Evolutionary conservation across 2,113 vertebrate genomes (phyloP).

Genomic region (Oenanthe oenanthe): DNA sequence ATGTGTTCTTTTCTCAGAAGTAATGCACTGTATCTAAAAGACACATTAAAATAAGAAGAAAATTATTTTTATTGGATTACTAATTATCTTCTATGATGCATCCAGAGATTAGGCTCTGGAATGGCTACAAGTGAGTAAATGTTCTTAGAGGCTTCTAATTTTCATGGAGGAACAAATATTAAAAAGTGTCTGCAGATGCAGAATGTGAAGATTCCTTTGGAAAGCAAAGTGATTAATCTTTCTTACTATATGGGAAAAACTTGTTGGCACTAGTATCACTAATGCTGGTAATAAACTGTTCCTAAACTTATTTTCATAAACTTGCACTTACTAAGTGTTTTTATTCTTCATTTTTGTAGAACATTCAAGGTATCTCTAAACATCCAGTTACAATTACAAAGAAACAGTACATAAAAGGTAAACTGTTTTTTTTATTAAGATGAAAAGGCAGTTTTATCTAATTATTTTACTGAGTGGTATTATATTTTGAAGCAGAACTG

Average conservation of each 20-base stretch:
- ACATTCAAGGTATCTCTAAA: conserved; percentile 82
- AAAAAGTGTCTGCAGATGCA: neutral
- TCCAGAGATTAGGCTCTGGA: neutral
- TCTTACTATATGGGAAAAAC: neutral
- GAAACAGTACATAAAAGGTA: conserved; percentile 73
- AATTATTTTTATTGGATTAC: neutral
- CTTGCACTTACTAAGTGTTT: neutral
- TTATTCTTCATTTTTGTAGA: conserved; percentile 67
- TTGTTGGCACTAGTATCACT: neutral
- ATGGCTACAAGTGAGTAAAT: neutral
- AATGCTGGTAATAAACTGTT: neutral
- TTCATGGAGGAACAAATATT: neutral
- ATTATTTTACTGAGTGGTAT: neutral
- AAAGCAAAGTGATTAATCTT: neutral
- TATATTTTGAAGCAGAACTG: neutral
- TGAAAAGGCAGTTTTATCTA: neutral
- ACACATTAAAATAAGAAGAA: neutral
- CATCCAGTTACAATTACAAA: conserved; percentile 72
- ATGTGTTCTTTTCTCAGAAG: neutral
- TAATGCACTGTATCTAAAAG: neutral
- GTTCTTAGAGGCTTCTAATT: neutral
- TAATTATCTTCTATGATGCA: neutral
- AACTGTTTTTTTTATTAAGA: neutral
- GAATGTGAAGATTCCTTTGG: neutral
- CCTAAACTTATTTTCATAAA: neutral